phyloP scores from a whole-genome alignment of 2,797 vertebrate species.

The Lutjanus argentimaculatus region DNA sequence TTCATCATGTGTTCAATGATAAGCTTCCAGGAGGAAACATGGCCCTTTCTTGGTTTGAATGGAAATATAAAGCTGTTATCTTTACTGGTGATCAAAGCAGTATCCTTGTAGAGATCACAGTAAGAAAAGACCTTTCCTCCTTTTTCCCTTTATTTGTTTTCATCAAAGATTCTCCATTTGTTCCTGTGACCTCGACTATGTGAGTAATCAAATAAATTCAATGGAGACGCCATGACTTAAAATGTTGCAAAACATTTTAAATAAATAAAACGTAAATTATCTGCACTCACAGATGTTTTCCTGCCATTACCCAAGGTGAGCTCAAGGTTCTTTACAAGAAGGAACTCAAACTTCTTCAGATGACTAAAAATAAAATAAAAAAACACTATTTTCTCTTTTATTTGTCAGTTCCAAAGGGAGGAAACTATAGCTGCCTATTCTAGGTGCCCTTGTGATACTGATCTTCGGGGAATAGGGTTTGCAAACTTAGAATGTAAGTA shows the following conservation, averaged over 20 bases:
- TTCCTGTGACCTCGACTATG: neutral
- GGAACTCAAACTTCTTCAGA: neutral
- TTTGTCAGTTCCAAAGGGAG: neutral
- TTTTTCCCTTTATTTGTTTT: neutral
- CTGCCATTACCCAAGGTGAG: neutral
- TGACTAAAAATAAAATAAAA: neutral
- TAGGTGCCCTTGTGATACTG: neutral
- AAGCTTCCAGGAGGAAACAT: constrained; percentile 17
- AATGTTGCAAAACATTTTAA: neutral
- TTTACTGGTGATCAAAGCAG: constrained; percentile 15
- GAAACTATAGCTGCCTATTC: neutral
- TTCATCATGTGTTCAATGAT: constrained; percentile 22
- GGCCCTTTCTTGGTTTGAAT: constrained; percentile 1
- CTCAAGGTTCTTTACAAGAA: neutral
- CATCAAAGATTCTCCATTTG: neutral
- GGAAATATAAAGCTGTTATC: constrained; percentile 36
- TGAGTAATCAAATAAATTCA: neutral
- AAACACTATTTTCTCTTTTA: too few species aligned
- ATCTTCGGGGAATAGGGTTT: neutral
- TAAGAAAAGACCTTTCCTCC: neutral
- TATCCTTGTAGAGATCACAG: neutral
- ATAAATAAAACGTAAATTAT: neutral
- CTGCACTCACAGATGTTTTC: neutral
- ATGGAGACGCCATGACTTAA: neutral
- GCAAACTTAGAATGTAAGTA: neutral